phyloP scores from a whole-genome alignment of 2,113 vertebrate species.

The Microcebus jonahi region DNA sequence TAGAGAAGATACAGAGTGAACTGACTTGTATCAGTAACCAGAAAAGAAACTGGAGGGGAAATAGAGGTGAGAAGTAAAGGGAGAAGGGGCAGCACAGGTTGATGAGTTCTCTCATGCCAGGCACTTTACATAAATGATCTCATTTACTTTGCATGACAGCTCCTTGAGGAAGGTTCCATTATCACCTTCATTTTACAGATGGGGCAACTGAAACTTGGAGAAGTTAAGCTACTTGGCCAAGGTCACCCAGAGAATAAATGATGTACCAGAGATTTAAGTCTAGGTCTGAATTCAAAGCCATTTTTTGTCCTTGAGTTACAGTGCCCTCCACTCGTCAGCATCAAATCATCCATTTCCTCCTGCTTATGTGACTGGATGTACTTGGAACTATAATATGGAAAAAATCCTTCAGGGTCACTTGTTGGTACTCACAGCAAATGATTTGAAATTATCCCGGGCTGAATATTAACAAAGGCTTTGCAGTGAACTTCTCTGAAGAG shows the following conservation, averaged over 20 bases:
- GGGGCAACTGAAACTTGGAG: conserved; percentile 3
- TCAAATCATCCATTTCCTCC: background rate
- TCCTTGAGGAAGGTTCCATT: background rate
- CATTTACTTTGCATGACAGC: background rate
- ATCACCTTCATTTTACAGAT: background rate
- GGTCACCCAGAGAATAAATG: background rate
- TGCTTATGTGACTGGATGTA: conserved; percentile 6
- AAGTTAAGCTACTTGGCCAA: background rate
- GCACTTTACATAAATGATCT: background rate
- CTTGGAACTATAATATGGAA: background rate
- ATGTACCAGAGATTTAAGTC: background rate
- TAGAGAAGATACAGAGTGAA: conserved; percentile 1
- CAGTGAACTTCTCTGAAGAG: conserved; percentile 6
- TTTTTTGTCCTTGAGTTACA: background rate
- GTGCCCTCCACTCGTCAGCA: background rate
- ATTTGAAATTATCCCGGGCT: conserved; percentile 13
- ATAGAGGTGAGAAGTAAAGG: background rate
- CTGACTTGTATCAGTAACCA: background rate
- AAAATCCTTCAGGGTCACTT: background rate
- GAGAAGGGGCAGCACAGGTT: background rate
- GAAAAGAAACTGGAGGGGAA: background rate
- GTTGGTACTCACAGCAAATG: conserved; percentile 29
- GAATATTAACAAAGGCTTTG: background rate
- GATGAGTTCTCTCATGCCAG: background rate
- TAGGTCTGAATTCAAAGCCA: background rate